Percentiles rank a stretch among this genome's conserved stretches.
phyloP scores from a whole-genome alignment of 2,888 invertebrate species.

The Sinohyriopsis cumingii region DNA sequence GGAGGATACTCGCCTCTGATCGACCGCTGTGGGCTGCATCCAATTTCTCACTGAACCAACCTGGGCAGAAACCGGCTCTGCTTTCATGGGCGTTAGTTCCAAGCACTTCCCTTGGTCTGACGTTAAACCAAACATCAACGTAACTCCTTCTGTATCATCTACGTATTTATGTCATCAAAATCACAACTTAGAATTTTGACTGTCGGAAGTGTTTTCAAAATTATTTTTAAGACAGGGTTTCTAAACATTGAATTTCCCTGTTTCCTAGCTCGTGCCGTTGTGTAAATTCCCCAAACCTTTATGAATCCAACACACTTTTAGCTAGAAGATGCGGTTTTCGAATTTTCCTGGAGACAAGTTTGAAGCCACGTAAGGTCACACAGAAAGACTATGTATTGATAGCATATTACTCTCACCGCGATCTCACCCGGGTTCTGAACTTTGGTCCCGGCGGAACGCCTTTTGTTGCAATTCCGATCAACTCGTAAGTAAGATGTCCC shows the following conservation, averaged over 20 bases:
- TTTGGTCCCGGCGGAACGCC: slow-evolving; percentile 64
- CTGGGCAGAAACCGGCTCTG: slow-evolving; percentile 58
- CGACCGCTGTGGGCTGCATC: slow-evolving; percentile 70
- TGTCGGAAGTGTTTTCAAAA: slow-evolving; percentile 29
- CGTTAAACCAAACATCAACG: slow-evolving; percentile 8
- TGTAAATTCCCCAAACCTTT: too few species aligned
- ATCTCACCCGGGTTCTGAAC: slow-evolving; percentile 51
- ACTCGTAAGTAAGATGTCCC: slow-evolving; percentile 50
- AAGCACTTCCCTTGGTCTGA: too few species aligned
- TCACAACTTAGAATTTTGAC: slow-evolving; percentile 41
- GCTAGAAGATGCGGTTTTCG: background rate
- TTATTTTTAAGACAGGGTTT: too few species aligned
- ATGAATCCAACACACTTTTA: too few species aligned
- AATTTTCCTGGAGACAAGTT: slow-evolving; percentile 4
- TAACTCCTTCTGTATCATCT: slow-evolving; percentile 14
- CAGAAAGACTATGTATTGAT: slow-evolving; percentile 23
- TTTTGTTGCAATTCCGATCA: slow-evolving; percentile 66
- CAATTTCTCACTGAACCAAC: slow-evolving; percentile 66
- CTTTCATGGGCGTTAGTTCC: slow-evolving; percentile 57
- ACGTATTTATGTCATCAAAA: slow-evolving; percentile 25
- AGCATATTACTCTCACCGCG: slow-evolving; percentile 42
- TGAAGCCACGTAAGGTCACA: slow-evolving; percentile 33
- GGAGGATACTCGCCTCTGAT: slow-evolving; percentile 52
- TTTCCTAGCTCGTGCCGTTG: too few species aligned
- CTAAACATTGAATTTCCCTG: too few species aligned